Evolutionary conservation across 2,113 vertebrate genomes (phyloP), one percentile per base, ranked within the genome.

Genomic region (Sardina pilchardus): DNA sequence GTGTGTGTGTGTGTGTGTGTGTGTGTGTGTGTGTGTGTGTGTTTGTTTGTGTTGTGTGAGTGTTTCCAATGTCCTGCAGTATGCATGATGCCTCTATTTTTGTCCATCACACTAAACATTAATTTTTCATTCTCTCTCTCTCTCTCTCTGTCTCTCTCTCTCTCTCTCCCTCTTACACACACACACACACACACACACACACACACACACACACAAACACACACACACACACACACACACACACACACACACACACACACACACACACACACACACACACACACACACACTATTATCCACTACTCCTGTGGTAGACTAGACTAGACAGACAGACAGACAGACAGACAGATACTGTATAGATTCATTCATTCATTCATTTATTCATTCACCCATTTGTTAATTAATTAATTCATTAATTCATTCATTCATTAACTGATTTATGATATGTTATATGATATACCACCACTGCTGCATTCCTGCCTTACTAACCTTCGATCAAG

Each of bases 101-200:
- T 87, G 87, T 6, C 86, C 85, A 89, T 88, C 92, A 92, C 92
- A 89, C n/a, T 59, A 24, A 24, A 2, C 56, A 59, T 59, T 59
- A 5, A n/a, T 59, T 59, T n/a, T 24, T 59, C 2, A 59, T 59
- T n/a, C 24, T n/a, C 56, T 24, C 56, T 24, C 24, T 59, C 56
- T 59, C 8, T 59, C 56, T 59, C 56, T 53, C 50, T 53, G 7
- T 19, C 50, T 19, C 50, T 53, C 50, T 53, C 48, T 50, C 48
- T 50, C 48, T 50, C 48, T 50, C 48, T 50, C 12, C 14, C 48
- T 50, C 48, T 50, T 17, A 2, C 48, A 24, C 53, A 3, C 24
- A 5, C 48, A n/a, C 4, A 6, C 24, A 5, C 5, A 7, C 24
- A 4, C 82, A 7, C 24, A n/a, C 75, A 1, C 48, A 39, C 82